Evolutionary conservation across 2,113 vertebrate species (phyloP).

Genomic region (Catharus minimus): DNA sequence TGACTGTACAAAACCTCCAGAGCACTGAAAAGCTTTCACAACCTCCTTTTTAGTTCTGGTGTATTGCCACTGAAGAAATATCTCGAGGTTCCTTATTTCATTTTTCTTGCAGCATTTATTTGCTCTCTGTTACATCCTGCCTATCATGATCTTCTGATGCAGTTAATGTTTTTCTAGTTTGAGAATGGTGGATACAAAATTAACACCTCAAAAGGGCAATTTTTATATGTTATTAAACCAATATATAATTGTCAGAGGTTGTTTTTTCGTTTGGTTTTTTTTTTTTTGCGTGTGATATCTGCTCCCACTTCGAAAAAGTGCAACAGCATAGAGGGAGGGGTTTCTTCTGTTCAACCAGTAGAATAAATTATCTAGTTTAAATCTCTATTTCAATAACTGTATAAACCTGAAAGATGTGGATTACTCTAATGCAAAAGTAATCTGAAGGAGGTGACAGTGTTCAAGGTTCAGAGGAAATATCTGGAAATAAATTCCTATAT

Average conservation of each 20-base stretch:
- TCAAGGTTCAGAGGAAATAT: neutral
- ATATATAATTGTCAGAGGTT: neutral
- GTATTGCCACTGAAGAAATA: neutral
- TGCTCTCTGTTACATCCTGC: neutral
- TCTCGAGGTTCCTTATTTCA: neutral
- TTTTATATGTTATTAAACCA: neutral
- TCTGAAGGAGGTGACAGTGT: neutral
- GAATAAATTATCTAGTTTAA: neutral
- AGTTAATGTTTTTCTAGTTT: neutral
- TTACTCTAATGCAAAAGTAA: neutral
- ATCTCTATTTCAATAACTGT: neutral
- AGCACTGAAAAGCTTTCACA: neutral
- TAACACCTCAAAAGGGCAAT: neutral
- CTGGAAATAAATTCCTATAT: neutral
- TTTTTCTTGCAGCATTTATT: neutral
- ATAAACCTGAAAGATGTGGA: neutral
- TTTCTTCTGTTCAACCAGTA: neutral
- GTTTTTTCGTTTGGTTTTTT: too few species aligned
- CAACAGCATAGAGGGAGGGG: neutral
- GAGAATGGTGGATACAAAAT: neutral
- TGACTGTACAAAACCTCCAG: neutral
- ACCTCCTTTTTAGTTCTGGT: neutral
- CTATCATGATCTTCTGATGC: neutral
- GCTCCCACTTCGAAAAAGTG: neutral
- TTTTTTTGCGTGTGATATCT: neutral